phyloP scores from a whole-genome alignment of 1,140 invertebrate species.

The Geopemphigus sp. region DNA sequence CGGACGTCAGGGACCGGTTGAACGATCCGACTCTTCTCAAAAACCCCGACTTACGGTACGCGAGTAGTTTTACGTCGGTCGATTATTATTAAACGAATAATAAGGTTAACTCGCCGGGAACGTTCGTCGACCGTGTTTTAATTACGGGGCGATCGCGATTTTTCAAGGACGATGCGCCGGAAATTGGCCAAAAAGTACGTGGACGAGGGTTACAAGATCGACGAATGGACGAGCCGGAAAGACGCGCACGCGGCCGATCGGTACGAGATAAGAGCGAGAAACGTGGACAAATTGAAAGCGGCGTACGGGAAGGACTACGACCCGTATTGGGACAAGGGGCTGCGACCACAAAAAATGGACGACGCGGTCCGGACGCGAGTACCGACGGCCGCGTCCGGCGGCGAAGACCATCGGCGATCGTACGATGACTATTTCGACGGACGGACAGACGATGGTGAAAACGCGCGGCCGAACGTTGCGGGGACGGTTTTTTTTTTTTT shows the following conservation, averaged over 20 bases:
- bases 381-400: too few relatives aligned
- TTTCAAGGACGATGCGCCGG: neutral
- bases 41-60: constrained; percentile 7
- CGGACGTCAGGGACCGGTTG: neutral
- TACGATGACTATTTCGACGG: neutral
- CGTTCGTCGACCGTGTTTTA: too few relatives aligned
- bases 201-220: neutral
- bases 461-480: too few relatives aligned
- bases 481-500: too few relatives aligned
- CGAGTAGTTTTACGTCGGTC: too few relatives aligned
- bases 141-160: too few relatives aligned
- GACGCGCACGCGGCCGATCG: neutral
- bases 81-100: too few relatives aligned
- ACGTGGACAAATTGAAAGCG: neutral
- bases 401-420: neutral
- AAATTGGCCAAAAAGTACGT: neutral
- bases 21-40: constrained; percentile 12
- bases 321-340: neutral
- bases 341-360: neutral
- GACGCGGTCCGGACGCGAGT: too few relatives aligned
- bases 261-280: neutral
- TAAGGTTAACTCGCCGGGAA: too few relatives aligned
- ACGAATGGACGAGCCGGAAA: neutral
- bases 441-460: neutral
- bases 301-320: neutral